These are phyloP conservation scores for Cyphomyrus discorhynchus DNA, from an alignment of 2,113 vertebrate genomes.

Conservation along the genomic window DNA sequence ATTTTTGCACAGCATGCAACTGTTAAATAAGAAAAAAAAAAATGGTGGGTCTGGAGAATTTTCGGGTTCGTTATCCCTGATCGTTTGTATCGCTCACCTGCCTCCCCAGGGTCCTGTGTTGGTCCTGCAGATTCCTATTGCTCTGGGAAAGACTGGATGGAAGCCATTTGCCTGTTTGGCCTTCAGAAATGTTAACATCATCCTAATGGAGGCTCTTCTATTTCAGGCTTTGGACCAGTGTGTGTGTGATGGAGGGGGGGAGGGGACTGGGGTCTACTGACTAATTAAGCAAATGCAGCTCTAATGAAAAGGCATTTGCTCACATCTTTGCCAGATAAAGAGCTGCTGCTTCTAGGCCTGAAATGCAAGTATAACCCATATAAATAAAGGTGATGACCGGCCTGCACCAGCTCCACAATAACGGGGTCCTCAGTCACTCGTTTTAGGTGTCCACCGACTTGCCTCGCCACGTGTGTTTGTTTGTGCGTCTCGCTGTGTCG, in stretches of 20 bases:
- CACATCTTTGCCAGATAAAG: constrained; percentile 30
- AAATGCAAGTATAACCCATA: neutral
- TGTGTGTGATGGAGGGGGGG: neutral
- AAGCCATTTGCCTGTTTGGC: neutral
- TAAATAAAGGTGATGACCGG: neutral
- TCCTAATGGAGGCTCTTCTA: neutral
- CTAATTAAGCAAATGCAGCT: constrained; percentile 41
- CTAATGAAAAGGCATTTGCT: constrained; percentile 35
- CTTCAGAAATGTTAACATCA: neutral
- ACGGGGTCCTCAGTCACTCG: neutral
- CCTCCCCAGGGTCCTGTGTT: neutral
- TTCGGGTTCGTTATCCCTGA: neutral
- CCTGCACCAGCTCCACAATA: neutral
- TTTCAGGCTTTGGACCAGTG: neutral
- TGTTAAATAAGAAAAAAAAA: neutral
- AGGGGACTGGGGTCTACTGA: constrained; percentile 32
- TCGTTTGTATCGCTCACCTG: neutral
- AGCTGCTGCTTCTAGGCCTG: constrained; percentile 16
- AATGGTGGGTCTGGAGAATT: neutral
- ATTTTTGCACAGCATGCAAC: neutral
- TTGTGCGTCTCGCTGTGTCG: neutral
- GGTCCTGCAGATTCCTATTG: neutral
- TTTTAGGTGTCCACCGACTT: neutral
- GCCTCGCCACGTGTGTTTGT: neutral
- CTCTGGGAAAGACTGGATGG: neutral